Evolutionary conservation across 2,888 invertebrate species (phyloP).

Genomic region (Amphipoea oculea): DNA sequence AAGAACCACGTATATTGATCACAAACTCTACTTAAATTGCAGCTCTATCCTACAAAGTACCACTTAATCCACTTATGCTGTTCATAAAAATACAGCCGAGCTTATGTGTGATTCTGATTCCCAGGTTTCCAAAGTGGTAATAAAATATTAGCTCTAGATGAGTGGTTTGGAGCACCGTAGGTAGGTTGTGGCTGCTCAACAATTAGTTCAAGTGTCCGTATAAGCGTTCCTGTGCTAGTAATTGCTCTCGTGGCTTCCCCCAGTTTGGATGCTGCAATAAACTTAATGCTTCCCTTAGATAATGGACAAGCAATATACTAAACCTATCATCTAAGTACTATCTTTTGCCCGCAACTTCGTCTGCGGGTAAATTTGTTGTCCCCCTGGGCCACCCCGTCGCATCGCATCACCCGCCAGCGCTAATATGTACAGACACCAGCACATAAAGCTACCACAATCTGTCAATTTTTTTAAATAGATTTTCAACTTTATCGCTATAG

Average conservation of each 20-base stretch:
- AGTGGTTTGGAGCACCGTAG: background rate
- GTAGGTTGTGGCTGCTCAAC: slow-evolving; percentile 12
- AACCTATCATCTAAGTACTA: background rate
- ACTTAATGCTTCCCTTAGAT: slow-evolving; percentile 3
- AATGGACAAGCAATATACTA: background rate
- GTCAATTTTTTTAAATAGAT: too few species aligned
- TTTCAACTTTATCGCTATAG: too few species aligned
- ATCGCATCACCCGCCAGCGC: too few species aligned
- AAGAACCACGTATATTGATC: too few species aligned
- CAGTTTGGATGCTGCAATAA: slow-evolving; percentile 14
- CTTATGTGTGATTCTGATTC: background rate
- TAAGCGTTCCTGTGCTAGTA: slow-evolving; percentile 13
- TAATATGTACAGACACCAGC: too few species aligned
- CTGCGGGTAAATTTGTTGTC: too few species aligned
- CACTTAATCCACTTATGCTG: background rate
- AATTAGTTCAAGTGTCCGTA: slow-evolving; percentile 31
- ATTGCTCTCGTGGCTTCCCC: slow-evolving; percentile 19
- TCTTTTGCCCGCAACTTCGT: too few species aligned
- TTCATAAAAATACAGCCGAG: background rate
- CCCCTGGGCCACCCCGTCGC: too few species aligned
- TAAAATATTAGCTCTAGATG: slow-evolving; percentile 24
- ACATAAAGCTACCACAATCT: too few species aligned
- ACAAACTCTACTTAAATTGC: background rate
- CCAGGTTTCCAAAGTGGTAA: background rate
- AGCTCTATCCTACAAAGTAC: background rate